These are phyloP conservation scores for Pristis pectinata DNA, from an alignment of 2,797 vertebrate species.

Conservation along the genomic window DNA sequence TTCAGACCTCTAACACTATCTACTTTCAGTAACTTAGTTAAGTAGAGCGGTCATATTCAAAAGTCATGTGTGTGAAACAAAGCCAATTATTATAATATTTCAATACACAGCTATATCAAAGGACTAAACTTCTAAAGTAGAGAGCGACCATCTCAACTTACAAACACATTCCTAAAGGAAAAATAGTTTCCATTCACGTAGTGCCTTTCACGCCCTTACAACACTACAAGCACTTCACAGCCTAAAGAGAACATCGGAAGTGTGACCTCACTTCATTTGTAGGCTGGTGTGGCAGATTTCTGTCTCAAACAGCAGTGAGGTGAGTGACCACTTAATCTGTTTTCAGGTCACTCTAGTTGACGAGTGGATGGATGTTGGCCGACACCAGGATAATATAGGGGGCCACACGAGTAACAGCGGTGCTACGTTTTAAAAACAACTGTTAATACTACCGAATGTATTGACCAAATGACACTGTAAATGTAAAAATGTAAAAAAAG, in stretches of 20 bases:
- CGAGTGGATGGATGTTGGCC: neutral
- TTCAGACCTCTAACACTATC: neutral
- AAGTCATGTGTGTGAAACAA: neutral
- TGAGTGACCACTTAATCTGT: neutral
- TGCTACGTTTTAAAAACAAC: too few species aligned
- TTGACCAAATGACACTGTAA: too few species aligned
- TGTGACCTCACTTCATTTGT: neutral
- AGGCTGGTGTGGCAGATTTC: neutral
- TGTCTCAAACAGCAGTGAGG: neutral
- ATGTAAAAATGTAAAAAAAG: too few species aligned
- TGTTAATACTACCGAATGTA: too few species aligned
- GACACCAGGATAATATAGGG: neutral
- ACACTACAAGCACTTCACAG: conserved; percentile 1
- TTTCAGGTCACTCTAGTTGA: neutral
- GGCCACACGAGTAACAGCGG: too few species aligned
- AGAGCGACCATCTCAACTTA: neutral
- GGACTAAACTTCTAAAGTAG: neutral
- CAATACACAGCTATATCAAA: neutral
- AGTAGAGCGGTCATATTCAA: neutral
- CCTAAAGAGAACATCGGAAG: neutral
- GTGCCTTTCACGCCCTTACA: neutral
- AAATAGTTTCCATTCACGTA: neutral
- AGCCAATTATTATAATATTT: neutral
- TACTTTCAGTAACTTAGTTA: neutral
- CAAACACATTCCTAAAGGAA: neutral